Evolutionary conservation across 2,113 vertebrate genomes (phyloP).

Genomic region (Myodes glareolus): DNA sequence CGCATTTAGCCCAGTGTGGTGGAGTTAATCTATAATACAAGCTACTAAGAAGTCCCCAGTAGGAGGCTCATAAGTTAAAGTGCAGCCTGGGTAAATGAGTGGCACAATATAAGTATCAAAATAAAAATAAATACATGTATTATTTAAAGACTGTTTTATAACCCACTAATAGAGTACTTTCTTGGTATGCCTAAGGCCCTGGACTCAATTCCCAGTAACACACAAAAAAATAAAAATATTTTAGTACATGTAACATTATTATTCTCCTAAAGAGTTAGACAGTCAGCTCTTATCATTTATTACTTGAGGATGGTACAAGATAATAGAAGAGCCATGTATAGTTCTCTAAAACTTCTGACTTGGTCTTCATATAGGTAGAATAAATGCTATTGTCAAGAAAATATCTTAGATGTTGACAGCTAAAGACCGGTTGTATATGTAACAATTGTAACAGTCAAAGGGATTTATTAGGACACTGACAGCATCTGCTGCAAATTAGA

Average conservation of each 20-base stretch:
- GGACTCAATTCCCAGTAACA: neutral
- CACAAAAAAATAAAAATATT: neutral
- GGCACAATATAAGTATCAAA: neutral
- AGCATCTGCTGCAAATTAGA: neutral
- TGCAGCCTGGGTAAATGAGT: neutral
- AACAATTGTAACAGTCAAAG: neutral
- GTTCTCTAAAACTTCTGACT: neutral
- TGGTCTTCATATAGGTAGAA: neutral
- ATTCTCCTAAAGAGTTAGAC: neutral
- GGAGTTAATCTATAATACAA: neutral
- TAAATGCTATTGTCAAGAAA: neutral
- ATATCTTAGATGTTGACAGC: neutral
- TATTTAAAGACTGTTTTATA: neutral
- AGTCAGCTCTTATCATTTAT: neutral
- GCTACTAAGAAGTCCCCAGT: neutral
- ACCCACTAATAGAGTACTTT: neutral
- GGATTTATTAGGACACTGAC: neutral
- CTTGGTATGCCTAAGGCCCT: neutral
- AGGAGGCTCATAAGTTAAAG: neutral
- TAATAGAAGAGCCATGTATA: neutral
- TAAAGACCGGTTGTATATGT: neutral
- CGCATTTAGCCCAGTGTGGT: neutral
- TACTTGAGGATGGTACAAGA: neutral
- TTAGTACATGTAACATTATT: neutral
- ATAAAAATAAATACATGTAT: neutral